Conservation (phyloP, 2,797 vertebrate species). For the Anguilla anguilla region DNA sequence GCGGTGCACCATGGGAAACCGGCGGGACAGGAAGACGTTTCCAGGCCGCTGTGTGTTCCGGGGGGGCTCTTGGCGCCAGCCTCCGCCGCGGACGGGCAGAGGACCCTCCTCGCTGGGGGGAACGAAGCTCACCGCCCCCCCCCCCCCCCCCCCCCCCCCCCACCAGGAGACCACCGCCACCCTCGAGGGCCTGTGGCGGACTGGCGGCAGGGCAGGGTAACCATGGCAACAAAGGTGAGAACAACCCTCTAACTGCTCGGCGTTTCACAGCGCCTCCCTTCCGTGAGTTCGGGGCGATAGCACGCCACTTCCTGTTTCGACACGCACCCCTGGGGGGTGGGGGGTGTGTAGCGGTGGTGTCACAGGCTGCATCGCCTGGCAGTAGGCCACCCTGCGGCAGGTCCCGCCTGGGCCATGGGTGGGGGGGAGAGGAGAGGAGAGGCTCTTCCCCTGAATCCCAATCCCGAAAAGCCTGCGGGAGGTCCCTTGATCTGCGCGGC, state of each 20-base stretch:
- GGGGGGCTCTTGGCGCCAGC: neutral
- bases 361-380: neutral
- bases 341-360: neutral
- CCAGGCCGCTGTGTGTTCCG: slow-evolving; percentile 10
- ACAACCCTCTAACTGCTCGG: neutral
- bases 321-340: neutral
- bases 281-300: neutral
- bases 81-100: slow-evolving; percentile 8
- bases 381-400: neutral
- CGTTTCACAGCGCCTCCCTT: neutral
- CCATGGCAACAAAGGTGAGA: neutral
- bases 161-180: no score
- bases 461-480: neutral
- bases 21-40: slow-evolving; percentile 10
- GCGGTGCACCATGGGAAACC: slow-evolving; percentile 19
- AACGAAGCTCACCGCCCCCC: no score
- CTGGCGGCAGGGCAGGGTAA: neutral
- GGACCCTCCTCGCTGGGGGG: neutral
- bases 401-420: neutral
- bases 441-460: neutral
- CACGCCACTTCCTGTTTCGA: slow-evolving; percentile 15
- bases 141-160: no score
- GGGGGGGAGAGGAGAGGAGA: neutral
- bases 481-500: neutral
- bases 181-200: no score